Conservation (phyloP, 2,888 invertebrate genomes). For the Therioaphis trifolii region DNA sequence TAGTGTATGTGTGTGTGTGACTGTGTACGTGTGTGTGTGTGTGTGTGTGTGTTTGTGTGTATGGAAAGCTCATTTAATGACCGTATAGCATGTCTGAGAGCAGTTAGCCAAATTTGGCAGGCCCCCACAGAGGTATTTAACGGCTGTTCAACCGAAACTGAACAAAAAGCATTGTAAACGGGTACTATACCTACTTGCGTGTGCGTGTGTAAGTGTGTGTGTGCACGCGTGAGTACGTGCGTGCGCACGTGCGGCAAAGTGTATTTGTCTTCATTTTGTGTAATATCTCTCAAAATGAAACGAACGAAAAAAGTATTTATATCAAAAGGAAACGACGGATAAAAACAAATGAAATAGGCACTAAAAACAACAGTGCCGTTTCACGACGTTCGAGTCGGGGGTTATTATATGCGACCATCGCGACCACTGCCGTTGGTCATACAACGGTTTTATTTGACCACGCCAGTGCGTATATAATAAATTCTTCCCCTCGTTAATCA, state of each 20-base stretch:
- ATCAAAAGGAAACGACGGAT: neutral
- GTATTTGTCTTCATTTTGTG: conserved; percentile 36
- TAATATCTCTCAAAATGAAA: neutral
- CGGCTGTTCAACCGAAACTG: conserved; percentile 47
- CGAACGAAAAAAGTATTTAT: neutral
- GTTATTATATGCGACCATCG: neutral
- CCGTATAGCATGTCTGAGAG: conserved; percentile 39
- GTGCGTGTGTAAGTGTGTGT: too few species aligned
- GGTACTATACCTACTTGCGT: too few species aligned
- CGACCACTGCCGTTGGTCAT: neutral
- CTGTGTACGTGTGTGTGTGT: too few species aligned
- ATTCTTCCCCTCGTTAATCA: conserved; percentile 36
- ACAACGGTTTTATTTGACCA: conserved; percentile 30
- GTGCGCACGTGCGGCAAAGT: neutral
- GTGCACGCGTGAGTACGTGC: neutral
- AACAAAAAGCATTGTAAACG: conserved; percentile 30
- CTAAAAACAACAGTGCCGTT: too few species aligned
- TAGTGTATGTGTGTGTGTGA: too few species aligned
- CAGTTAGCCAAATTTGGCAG: conserved; percentile 58
- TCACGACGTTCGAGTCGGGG: neutral
- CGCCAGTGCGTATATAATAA: conserved; percentile 4
- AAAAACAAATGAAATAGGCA: neutral
- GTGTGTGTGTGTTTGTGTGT: too few species aligned
- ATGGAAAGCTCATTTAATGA: conserved; percentile 50
- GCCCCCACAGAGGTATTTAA: conserved; percentile 46